These are phyloP conservation scores for Elaphurus davidianus DNA, from an alignment of 2,113 vertebrate species.

Conservation along the genomic window DNA sequence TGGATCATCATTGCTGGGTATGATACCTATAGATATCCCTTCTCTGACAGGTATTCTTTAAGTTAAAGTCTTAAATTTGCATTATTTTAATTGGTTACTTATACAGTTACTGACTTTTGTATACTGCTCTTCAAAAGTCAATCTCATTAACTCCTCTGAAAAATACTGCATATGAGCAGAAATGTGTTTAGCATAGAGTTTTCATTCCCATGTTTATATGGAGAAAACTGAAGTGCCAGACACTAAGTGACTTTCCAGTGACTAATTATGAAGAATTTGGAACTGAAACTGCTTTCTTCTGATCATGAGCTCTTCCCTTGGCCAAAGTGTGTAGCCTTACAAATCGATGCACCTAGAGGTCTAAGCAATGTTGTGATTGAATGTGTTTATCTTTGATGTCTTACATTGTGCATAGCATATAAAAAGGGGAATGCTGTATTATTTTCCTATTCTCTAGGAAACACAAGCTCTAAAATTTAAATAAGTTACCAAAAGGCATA, in stretches of 20 bases:
- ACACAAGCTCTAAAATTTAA: neutral
- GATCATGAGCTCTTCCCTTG: neutral
- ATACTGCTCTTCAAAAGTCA: neutral
- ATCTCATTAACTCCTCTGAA: neutral
- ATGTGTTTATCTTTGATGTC: neutral
- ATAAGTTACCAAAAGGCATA: neutral
- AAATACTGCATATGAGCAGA: fast-evolving
- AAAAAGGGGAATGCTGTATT: neutral
- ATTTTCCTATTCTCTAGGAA: neutral
- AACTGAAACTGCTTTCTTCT: neutral
- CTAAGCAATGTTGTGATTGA: neutral
- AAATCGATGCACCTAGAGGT: neutral
- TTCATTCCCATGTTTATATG: neutral
- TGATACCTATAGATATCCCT: neutral
- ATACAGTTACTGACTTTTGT: neutral
- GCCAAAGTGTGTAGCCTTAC: neutral
- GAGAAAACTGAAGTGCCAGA: neutral
- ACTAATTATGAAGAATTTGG: neutral
- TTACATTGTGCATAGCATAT: neutral
- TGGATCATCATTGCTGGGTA: neutral
- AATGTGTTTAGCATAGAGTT: neutral
- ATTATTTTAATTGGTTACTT: neutral
- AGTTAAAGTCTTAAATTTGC: neutral
- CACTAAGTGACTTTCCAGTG: neutral
- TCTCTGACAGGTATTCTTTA: neutral